A percentile compares a stretch with the other conserved stretches of the same genome.
These are phyloP conservation scores for Phalacrocorax pelagicus DNA, from an alignment of 2,113 vertebrate genomes.

Conservation along the genomic window DNA sequence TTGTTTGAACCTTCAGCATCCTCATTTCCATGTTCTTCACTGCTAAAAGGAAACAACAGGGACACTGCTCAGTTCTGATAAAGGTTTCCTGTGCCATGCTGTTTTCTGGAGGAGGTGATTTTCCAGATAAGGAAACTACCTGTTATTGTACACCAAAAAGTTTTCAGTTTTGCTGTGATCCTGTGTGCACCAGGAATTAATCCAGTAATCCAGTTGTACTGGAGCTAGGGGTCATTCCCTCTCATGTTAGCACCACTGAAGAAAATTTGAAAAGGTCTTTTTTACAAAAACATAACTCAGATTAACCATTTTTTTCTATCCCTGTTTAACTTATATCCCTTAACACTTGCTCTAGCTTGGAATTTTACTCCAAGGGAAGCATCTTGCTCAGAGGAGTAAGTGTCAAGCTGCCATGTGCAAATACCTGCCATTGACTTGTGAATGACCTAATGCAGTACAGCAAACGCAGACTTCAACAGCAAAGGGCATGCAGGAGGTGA, in stretches of 20 bases:
- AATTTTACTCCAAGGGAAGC: not conserved
- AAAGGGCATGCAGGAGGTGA: not conserved
- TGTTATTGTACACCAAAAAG: not conserved
- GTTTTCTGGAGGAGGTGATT: not conserved
- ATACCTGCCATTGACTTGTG: not conserved
- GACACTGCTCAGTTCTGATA: not conserved
- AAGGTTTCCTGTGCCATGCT: not conserved
- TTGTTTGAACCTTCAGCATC: not conserved
- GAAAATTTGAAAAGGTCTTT: not conserved
- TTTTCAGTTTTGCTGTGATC: not conserved
- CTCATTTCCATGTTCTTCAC: not conserved
- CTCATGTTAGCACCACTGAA: not conserved
- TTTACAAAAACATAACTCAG: not conserved
- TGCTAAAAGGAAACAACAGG: not conserved
- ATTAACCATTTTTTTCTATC: not conserved
- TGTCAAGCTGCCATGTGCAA: not conserved
- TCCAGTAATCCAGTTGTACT: not conserved
- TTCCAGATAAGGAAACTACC: not conserved
- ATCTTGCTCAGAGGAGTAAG: not conserved
- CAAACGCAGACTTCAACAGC: not conserved
- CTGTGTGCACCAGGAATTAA: not conserved
- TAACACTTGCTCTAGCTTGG: not conserved
- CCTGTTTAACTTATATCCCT: not conserved
- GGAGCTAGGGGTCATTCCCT: not conserved
- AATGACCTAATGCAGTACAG: not conserved